Percentiles rank a stretch among this genome's conserved stretches.
Conservation (phyloP, 2,797 vertebrate species). For the Arremon aurantiirostris region DNA sequence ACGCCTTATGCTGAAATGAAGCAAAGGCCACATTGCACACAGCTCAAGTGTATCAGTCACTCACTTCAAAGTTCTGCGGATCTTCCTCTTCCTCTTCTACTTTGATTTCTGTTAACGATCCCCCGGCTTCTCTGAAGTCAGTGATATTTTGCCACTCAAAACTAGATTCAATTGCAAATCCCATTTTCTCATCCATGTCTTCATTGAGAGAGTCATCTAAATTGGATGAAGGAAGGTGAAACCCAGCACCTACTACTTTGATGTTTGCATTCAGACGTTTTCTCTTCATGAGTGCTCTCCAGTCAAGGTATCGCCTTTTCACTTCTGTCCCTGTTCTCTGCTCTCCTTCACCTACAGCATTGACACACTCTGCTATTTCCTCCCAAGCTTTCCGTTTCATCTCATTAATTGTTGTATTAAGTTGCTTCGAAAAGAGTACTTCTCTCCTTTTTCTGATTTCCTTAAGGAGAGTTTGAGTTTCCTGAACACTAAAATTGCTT, state of each 20-base stretch:
- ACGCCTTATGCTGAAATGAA: background rate
- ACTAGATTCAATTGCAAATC: constrained; percentile 83
- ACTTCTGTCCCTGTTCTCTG: constrained; percentile 90
- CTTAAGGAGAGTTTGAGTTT: constrained; percentile 91
- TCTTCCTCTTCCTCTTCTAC: constrained; percentile 85
- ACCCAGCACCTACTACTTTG: constrained; percentile 84
- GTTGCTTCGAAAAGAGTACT: constrained; percentile 90
- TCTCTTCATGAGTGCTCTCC: constrained; percentile 89
- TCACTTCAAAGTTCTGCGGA: constrained; percentile 85
- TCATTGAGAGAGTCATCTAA: constrained; percentile 86
- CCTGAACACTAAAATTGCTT: constrained; percentile 94
- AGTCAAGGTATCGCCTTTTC: constrained; percentile 90
- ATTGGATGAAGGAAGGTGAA: constrained; percentile 85
- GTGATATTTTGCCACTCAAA: constrained; percentile 90
- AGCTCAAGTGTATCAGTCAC: constrained; percentile 2
- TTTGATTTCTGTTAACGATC: constrained; percentile 83
- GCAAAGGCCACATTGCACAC: background rate
- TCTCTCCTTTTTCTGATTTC: constrained; percentile 92
- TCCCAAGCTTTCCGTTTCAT: constrained; percentile 95
- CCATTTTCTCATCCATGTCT: constrained; percentile 87
- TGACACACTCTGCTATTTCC: constrained; percentile 91
- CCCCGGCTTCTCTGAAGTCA: constrained; percentile 82
- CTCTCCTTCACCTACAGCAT: constrained; percentile 90
- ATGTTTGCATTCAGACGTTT: constrained; percentile 89
- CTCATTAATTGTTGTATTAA: constrained; percentile 93